phyloP scores from a whole-genome alignment of 2,888 invertebrate species.

The Galeruca laticollis region DNA sequence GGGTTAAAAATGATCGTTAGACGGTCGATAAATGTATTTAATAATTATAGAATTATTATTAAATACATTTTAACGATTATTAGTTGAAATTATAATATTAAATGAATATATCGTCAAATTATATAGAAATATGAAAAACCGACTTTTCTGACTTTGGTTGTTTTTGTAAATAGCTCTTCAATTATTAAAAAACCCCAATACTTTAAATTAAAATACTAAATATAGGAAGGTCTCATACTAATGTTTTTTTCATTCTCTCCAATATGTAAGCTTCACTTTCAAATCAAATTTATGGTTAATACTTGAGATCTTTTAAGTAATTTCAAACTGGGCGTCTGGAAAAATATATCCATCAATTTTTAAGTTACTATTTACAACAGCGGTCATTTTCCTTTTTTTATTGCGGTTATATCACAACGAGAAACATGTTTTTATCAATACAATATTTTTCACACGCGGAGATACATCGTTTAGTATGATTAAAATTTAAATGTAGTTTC shows the following conservation, averaged over 20 bases:
- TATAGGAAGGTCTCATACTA: not conserved
- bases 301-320: conserved; percentile 30
- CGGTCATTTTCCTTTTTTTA: not conserved
- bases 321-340: conserved; percentile 29
- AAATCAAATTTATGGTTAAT: conserved; percentile 24
- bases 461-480: conserved; percentile 1
- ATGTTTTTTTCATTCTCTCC: conserved; percentile 2
- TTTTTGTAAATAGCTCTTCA: no score
- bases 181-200: no score
- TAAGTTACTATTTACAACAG: conserved; percentile 4
- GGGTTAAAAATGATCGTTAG: no score
- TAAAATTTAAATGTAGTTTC: not conserved
- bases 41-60: no score
- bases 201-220: no score
- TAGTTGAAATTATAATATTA: no score
- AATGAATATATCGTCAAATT: no score
- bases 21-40: no score
- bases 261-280: conserved; percentile 22
- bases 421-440: not conserved
- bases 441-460: not conserved
- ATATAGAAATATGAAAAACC: no score
- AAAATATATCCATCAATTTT: conserved; percentile 21
- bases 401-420: conserved; percentile 11
- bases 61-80: no score
- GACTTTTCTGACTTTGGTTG: no score